These are phyloP conservation scores for Chymomyza fuscimana DNA, from an alignment of 2,888 invertebrate species.

Conservation along the genomic window DNA sequence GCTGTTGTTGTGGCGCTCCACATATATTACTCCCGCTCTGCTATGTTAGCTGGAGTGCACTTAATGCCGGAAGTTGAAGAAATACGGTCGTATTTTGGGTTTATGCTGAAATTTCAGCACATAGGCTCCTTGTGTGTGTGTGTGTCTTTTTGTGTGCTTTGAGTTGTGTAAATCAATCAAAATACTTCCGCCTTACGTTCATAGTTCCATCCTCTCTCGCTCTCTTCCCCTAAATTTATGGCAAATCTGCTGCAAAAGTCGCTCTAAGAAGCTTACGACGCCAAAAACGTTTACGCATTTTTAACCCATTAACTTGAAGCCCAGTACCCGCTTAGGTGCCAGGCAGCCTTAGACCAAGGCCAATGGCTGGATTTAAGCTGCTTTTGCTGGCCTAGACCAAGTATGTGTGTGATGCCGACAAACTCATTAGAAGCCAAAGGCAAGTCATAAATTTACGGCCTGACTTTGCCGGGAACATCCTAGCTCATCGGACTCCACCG, in stretches of 20 bases:
- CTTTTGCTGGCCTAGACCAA: constrained; percentile 31
- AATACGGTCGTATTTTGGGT: constrained; percentile 60
- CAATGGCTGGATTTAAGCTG: constrained; percentile 46
- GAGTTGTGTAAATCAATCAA: constrained; percentile 65
- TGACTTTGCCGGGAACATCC: constrained; percentile 13
- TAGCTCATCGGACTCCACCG: not conserved
- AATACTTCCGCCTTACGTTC: constrained; percentile 58
- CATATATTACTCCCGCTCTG: constrained; percentile 1
- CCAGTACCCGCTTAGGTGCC: not conserved
- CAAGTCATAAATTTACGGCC: constrained; percentile 66
- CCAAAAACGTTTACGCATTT: constrained; percentile 70
- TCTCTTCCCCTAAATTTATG: not conserved
- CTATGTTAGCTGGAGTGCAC: constrained; percentile 33
- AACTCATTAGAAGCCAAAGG: constrained; percentile 69
- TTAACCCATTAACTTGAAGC: constrained; percentile 59
- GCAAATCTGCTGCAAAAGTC: constrained; percentile 53
- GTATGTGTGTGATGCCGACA: constrained; percentile 58
- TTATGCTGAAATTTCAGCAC: constrained; percentile 51
- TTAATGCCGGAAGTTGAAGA: constrained; percentile 70
- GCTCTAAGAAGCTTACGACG: constrained; percentile 68
- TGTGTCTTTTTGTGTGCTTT: constrained; percentile 13
- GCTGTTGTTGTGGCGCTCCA: constrained; percentile 32
- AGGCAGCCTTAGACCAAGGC: constrained; percentile 27
- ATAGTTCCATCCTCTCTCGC: not conserved
- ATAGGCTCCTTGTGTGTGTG: constrained; percentile 38